These are phyloP conservation scores for Diadromus collaris DNA, from an alignment of 2,888 invertebrate genomes.

Conservation along the genomic window DNA sequence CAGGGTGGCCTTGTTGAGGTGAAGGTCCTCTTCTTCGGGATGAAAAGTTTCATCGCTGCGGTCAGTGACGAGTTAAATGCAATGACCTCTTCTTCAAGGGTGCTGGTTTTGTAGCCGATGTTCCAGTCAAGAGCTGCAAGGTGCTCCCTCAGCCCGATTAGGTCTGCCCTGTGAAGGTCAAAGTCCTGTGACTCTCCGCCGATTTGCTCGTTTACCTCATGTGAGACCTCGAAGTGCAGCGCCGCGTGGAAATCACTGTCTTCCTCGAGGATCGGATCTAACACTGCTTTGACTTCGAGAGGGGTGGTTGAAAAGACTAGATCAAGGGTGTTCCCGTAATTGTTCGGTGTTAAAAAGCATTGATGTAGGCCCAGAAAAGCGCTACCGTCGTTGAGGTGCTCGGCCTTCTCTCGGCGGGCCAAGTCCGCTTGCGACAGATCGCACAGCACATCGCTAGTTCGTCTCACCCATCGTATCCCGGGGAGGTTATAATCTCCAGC, in stretches of 20 bases:
- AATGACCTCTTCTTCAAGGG: not conserved
- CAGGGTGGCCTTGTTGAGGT: not conserved
- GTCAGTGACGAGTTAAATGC: not conserved
- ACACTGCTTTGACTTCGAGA: not conserved
- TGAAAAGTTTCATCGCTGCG: not conserved
- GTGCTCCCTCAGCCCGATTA: not conserved
- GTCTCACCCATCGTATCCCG: not conserved
- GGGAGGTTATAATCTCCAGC: not conserved
- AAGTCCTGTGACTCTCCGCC: not conserved
- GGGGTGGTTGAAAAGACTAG: not conserved
- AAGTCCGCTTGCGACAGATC: not conserved
- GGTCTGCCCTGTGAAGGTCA: not conserved
- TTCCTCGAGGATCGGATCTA: not conserved
- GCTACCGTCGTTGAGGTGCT: not conserved
- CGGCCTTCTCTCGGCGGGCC: not conserved
- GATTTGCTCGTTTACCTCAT: not conserved
- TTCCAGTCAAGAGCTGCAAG: not conserved
- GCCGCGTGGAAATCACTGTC: not conserved
- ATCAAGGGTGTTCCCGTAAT: not conserved
- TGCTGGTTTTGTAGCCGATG: too few relatives aligned
- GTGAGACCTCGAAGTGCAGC: not conserved
- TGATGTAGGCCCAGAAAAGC: not conserved
- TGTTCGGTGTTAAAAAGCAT: not conserved
- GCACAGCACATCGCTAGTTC: not conserved
- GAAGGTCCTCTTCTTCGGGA: not conserved